A percentile compares a stretch with the other conserved stretches of the same genome.
These are phyloP conservation scores for Caenorhabditis macrosperma DNA, from an alignment of 2,888 invertebrate species.

Conservation along the genomic window DNA sequence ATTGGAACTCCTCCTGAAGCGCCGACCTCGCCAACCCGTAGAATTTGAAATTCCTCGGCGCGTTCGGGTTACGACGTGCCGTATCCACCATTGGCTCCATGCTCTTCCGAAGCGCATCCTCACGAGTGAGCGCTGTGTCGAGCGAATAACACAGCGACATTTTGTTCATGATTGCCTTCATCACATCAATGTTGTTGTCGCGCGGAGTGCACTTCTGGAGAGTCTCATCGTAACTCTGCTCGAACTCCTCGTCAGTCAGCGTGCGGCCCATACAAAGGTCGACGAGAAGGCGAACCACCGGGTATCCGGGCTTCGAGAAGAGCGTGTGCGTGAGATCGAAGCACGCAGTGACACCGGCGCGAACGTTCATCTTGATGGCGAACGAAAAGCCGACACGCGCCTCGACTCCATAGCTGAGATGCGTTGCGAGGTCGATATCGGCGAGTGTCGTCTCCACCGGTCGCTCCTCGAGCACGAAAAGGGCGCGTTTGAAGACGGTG, in stretches of 20 bases:
- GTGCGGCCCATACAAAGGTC: background rate
- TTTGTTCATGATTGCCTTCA: background rate
- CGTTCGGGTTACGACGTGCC: background rate
- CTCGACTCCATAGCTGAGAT: conserved; percentile 9
- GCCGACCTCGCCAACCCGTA: background rate
- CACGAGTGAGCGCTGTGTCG: background rate
- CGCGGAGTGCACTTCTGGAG: background rate
- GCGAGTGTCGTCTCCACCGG: no score
- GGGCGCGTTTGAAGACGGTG: background rate
- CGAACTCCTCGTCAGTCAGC: conserved; percentile 2
- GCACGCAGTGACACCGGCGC: conserved; percentile 32
- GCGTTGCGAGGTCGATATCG: background rate
- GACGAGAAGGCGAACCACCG: conserved; percentile 18
- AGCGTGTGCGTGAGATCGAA: conserved; percentile 16
- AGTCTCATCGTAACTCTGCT: background rate
- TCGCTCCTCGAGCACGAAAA: background rate
- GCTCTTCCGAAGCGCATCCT: background rate
- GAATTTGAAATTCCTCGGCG: conserved; percentile 14
- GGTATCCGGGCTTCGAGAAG: conserved; percentile 19
- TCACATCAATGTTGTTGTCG: background rate
- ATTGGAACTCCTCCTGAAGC: background rate
- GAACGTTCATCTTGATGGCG: conserved; percentile 8
- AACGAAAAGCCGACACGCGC: conserved; percentile 20
- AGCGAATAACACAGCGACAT: background rate
- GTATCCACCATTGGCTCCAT: background rate